Base-by-base conservation (phyloP, 2,888 invertebrate species). In the Ophioninae sp. region DNA sequence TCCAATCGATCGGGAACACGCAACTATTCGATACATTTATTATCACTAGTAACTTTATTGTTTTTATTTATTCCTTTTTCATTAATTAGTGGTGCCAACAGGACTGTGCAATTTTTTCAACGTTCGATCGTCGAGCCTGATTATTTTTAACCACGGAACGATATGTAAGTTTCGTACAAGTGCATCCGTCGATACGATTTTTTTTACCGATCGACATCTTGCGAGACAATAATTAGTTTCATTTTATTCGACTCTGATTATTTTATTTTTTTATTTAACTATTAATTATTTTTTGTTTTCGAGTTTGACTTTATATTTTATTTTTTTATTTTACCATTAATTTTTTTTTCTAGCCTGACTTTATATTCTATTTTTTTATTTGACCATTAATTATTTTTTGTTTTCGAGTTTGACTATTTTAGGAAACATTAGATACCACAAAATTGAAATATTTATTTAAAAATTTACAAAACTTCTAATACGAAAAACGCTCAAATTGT, bases 1-100 rank as follows among this genome's bases (percentile, higher is more conserved):
- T 51, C 61, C 78, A 69, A 78, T 78, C 69, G 69, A 71, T 51
- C 63, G 63, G 6, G 61, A 78, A 51, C 69, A 78, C 69, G 78
- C 69, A 22, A 64, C 51, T 37, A 44, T 17, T 59, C 67, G 67
- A 67, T 67, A 67, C 58, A 64, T 74, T 41, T 39, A 23, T 64
- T 13, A 17, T 41, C 44, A 13, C 13, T 51, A 51, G 13, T 51
- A 13, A 17, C 20, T 17, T 76, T 76, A 59, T 65, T 23, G 51
- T 44, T 23, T 5, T 30, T 20, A 23, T 23, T 9, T 2, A 63
- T 30, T 30, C 20, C 51, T 8, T n/a, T 63, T 64, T 37, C 20
- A 22, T 20, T 67, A 2, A 58, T 67, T 39, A 67, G 56, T 63
- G 6, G 69, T 63, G 63, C 30, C 22, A 63, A 44, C 58, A 17